Evolutionary conservation across 1,140 invertebrate genomes (phyloP).

Genomic region (Drosophila fuyamai): DNA sequence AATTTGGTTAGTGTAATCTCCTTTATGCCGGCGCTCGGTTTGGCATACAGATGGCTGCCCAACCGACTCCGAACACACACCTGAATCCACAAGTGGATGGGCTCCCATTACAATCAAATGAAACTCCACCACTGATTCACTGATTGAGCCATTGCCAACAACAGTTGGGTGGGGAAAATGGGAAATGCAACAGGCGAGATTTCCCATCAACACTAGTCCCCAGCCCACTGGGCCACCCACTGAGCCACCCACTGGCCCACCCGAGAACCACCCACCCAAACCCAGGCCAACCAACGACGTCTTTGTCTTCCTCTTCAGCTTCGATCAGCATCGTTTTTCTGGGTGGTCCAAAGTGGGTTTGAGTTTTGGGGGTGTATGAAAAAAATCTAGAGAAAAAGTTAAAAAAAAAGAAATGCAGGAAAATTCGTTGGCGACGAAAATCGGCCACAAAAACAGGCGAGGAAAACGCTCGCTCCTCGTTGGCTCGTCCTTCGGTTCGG

Average conservation of each 20-base stretch:
- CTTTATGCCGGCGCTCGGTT: slow-evolving; percentile 12
- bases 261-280: slow-evolving; percentile 3
- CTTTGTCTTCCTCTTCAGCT: slow-evolving; percentile 50
- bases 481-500: slow-evolving; percentile 70
- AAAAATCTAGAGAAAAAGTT: slow-evolving; percentile 11
- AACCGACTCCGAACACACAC: slow-evolving; percentile 10
- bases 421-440: slow-evolving; percentile 75
- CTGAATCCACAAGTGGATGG: slow-evolving; percentile 76
- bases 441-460: slow-evolving; percentile 77
- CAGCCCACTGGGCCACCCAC: not conserved
- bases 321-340: slow-evolving; percentile 64
- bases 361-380: not conserved
- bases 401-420: slow-evolving; percentile 50
- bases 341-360: slow-evolving; percentile 3
- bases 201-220: slow-evolving; percentile 35
- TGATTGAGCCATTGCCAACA: slow-evolving; percentile 74
- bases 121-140: slow-evolving; percentile 67
- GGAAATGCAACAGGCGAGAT: slow-evolving; percentile 54
- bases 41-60: slow-evolving; percentile 21
- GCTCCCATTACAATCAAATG: slow-evolving; percentile 79
- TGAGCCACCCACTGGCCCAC: not conserved
- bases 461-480: slow-evolving; percentile 67
- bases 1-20: slow-evolving; percentile 50
- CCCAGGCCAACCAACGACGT: slow-evolving; percentile 29
- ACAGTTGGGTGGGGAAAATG: slow-evolving; percentile 49